Evolutionary conservation across 2,888 invertebrate genomes (phyloP).

Genomic region (Conomelus anceps): DNA sequence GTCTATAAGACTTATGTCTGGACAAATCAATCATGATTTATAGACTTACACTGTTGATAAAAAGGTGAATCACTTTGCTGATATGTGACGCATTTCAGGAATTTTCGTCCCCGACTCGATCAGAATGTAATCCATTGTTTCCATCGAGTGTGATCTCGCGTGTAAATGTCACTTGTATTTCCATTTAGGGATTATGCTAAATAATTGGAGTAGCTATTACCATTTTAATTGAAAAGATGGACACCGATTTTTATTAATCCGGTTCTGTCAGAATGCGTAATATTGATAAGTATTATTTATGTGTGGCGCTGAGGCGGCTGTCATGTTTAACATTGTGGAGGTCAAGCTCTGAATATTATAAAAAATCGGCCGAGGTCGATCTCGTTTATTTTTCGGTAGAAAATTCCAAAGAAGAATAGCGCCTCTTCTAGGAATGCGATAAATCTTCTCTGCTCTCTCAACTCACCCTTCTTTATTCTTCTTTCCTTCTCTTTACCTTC

Average conservation of each 20-base stretch:
- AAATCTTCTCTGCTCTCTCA: neutral
- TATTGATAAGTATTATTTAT: neutral
- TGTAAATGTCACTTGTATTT: neutral
- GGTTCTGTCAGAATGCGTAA: neutral
- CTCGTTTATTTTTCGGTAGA: neutral
- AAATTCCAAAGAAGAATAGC: neutral
- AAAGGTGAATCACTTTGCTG: neutral
- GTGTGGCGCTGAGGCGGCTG: neutral
- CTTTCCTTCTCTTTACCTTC: neutral
- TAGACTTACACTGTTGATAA: neutral
- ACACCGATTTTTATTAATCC: neutral
- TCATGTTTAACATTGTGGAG: neutral
- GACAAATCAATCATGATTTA: neutral
- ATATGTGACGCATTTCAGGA: neutral
- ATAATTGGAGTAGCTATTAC: neutral
- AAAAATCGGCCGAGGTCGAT: neutral
- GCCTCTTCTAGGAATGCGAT: neutral
- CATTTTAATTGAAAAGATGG: neutral
- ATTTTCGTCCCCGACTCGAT: neutral
- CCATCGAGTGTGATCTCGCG: too few species aligned
- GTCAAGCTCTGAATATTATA: neutral
- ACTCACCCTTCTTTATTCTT: neutral
- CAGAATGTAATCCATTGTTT: neutral
- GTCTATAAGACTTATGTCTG: too few species aligned
- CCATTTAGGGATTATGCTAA: neutral